Evolutionary conservation across 2,113 vertebrate species (phyloP).

Genomic region (Otolemur garnettii): DNA sequence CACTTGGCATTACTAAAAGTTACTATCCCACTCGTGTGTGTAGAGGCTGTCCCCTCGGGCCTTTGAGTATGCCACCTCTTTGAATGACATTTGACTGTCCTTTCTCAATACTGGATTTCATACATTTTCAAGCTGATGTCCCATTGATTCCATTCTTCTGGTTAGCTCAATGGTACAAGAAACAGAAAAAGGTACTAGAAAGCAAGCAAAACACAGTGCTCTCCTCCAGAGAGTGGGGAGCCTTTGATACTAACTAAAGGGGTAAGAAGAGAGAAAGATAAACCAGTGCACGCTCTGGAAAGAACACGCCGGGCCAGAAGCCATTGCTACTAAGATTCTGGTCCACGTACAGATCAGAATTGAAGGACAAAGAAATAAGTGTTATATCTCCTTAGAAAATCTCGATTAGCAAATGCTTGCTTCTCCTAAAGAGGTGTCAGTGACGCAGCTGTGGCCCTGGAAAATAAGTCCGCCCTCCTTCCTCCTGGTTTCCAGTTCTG

Average conservation of each 20-base stretch:
- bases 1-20: background rate
- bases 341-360: background rate
- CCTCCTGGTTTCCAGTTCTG: background rate
- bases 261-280: background rate
- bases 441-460: background rate
- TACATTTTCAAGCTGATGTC: background rate
- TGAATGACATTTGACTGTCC: background rate
- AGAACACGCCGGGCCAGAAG: background rate
- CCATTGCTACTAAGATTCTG: background rate
- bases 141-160: slow-evolving; percentile 55
- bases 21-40: too few species aligned
- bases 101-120: background rate
- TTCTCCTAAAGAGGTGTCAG: background rate
- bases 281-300: background rate
- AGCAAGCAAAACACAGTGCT: background rate
- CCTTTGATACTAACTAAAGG: background rate
- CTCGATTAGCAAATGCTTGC: background rate
- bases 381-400: slow-evolving; percentile 29
- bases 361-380: background rate
- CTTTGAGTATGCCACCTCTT: background rate
- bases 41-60: background rate
- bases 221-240: background rate
- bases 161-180: slow-evolving; percentile 31
- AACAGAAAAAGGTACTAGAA: background rate
- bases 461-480: background rate